Conservation (phyloP, 64 coral and sea anemone genomes). For the Porites australiensis region DNA sequence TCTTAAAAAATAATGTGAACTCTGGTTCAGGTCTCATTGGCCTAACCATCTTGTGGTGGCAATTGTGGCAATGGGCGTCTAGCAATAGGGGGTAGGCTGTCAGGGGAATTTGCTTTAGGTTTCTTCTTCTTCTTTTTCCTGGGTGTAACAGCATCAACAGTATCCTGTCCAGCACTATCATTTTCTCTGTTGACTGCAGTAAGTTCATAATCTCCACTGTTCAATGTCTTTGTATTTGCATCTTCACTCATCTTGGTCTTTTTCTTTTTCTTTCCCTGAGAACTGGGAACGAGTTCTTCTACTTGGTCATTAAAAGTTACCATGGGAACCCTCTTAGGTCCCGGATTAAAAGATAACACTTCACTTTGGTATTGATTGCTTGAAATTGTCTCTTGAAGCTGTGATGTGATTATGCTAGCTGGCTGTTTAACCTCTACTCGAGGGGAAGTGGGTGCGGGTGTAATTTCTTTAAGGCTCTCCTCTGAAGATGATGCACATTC, state of each 20-base stretch:
- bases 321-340: not conserved
- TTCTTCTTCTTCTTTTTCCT: constrained; percentile 43
- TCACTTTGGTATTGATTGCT: not conserved
- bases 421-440: constrained; percentile 10
- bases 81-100: not conserved
- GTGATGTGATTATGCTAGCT: not conserved
- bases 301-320: not conserved
- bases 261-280: not conserved
- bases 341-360: not conserved
- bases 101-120: not conserved
- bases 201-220: constrained; percentile 14
- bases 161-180: not conserved
- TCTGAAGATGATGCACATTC: constrained; percentile 13
- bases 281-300: not conserved
- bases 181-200: not conserved
- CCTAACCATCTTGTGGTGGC: not conserved
- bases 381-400: not conserved
- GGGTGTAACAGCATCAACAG: not conserved
- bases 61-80: constrained; percentile 27
- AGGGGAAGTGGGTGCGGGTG: constrained; percentile 25
- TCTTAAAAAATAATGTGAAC: not conserved
- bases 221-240: not conserved
- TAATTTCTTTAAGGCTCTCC: constrained; percentile 28
- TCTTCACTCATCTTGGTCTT: not conserved
- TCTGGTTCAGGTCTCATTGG: not conserved